Evolutionary conservation across 1,140 invertebrate species (phyloP).

Genomic region (Drosophila bipectinata): DNA sequence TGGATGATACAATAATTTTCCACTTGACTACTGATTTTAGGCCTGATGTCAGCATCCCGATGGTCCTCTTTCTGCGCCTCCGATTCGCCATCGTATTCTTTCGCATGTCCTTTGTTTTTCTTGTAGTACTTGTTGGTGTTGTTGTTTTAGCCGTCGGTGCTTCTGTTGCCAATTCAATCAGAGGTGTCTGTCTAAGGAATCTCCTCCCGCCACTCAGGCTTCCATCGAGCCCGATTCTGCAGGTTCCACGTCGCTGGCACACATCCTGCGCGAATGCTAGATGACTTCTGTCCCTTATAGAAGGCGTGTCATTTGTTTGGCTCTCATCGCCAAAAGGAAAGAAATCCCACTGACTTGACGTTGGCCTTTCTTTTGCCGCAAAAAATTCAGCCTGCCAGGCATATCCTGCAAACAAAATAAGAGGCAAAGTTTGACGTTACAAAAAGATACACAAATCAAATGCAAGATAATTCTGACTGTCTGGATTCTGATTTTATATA

Average conservation of each 20-base stretch:
- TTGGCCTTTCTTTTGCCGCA: constrained; percentile 12
- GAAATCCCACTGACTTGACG: constrained; percentile 13
- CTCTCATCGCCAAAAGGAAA: constrained; percentile 33
- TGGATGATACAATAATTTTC: constrained; percentile 83
- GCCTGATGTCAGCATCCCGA: constrained; percentile 57
- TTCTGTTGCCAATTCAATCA: constrained; percentile 28
- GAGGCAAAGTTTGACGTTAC: constrained; percentile 29
- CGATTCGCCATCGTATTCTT: constrained; percentile 33
- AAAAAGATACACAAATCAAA: constrained; percentile 39
- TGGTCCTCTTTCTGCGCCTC: constrained; percentile 48
- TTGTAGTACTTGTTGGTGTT: not conserved
- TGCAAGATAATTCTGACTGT: constrained; percentile 5
- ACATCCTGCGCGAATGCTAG: constrained; percentile 24
- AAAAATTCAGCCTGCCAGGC: constrained; percentile 27
- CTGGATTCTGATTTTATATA: not conserved
- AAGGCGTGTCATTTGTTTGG: constrained; percentile 42
- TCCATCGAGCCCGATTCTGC: not conserved
- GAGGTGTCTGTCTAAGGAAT: constrained; percentile 32
- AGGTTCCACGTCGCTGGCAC: constrained; percentile 17
- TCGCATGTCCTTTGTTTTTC: constrained; percentile 13
- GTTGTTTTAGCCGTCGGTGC: not conserved
- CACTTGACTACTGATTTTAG: constrained; percentile 80
- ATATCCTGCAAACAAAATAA: constrained; percentile 32
- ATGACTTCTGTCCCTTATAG: constrained; percentile 25
- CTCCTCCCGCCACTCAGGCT: constrained; percentile 25